Percentiles rank a stretch among this genome's conserved stretches.
These are phyloP conservation scores for Drosophila mayaguana DNA, from an alignment of 2,888 invertebrate species.

Conservation along the genomic window DNA sequence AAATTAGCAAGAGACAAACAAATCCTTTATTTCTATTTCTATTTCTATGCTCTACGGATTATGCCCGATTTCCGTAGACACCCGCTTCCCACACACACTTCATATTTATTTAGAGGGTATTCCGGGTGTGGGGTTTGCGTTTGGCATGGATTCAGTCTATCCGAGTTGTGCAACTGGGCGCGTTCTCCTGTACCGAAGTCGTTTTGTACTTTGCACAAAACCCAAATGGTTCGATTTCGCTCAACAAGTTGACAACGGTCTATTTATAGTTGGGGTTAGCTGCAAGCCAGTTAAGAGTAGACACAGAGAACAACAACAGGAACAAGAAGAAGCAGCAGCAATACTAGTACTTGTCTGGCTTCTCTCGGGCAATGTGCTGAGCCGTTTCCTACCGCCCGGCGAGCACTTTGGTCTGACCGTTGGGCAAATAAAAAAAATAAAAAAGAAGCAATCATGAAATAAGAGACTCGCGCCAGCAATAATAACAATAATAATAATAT, in stretches of 20 bases:
- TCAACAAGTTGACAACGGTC: conserved; percentile 61
- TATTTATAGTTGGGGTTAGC: conserved; percentile 47
- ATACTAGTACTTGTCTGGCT: conserved; percentile 58
- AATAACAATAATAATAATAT: conserved; percentile 43
- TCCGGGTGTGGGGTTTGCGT: neutral
- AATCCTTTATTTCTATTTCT: too few relatives aligned
- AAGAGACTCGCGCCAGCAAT: conserved; percentile 34
- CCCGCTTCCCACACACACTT: neutral
- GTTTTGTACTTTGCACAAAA: conserved; percentile 29
- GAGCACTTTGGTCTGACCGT: conserved; percentile 22
- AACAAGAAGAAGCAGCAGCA: conserved; percentile 6
- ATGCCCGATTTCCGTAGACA: neutral
- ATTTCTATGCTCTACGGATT: too few relatives aligned
- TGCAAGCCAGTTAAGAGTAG: conserved; percentile 44
- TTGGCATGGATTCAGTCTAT: neutral
- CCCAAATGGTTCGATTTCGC: conserved; percentile 54
- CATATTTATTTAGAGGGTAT: conserved; percentile 23
- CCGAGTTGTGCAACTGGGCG: conserved; percentile 31
- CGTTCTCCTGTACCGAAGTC: conserved; percentile 20
- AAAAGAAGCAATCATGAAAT: conserved; percentile 46
- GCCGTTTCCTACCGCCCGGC: conserved; percentile 39
- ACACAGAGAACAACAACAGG: neutral
- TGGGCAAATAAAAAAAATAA: conserved; percentile 17
- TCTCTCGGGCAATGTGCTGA: conserved; percentile 50
- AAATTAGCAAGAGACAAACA: too few relatives aligned